Evolutionary conservation across 2,797 vertebrate genomes (phyloP), one percentile per base, ranked within the genome.

Genomic region (Glossophaga mutica): DNA sequence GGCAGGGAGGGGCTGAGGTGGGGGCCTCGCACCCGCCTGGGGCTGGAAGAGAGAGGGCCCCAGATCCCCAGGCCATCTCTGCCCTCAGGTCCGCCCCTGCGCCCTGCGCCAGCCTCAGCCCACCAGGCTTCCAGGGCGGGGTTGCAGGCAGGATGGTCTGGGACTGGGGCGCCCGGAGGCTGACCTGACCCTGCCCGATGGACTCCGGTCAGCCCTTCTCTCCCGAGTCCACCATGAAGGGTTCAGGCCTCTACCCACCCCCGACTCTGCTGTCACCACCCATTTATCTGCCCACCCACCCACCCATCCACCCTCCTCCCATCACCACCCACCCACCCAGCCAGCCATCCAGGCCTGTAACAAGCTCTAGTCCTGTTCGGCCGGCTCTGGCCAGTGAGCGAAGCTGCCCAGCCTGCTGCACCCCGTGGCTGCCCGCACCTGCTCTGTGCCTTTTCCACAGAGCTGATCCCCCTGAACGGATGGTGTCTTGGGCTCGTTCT

Each of bases 291-390:
- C 24, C 12, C 44, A 46, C 5, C 26, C 19, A 22, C 9, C 74
- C 48, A 15, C 4, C 74, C 48, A 15, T 4, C 29, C 57, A 32
- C 7, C 42, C 8, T n/a, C n/a, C n/a, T n/a, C n/a, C n/a, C n/a
- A n/a, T n/a, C n/a, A n/a, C 74, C 48, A 15, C 4, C 74, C 48
- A 15, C 7, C 29, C 57, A 32, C 7, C 42, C 8, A 29, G 32
- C 67, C 84, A n/a, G 48, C 48, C 83, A 5, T 2, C 67, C 42
- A 11, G 3, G 21, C 34, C 0, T 3, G 26, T 18, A 46, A 29
- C 22, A 32, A 10, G 73, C 62, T 0, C 7, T 2, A 8, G 46
- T 2, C 34, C 68, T 24, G 0, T 2, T 0, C 2, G 12, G 18
- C 62, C 34, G 2, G 14, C 59, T 18, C 57, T 1, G 19, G 50